Base-by-base conservation (phyloP, 2,113 vertebrate genomes). In the Micromys minutus region DNA sequence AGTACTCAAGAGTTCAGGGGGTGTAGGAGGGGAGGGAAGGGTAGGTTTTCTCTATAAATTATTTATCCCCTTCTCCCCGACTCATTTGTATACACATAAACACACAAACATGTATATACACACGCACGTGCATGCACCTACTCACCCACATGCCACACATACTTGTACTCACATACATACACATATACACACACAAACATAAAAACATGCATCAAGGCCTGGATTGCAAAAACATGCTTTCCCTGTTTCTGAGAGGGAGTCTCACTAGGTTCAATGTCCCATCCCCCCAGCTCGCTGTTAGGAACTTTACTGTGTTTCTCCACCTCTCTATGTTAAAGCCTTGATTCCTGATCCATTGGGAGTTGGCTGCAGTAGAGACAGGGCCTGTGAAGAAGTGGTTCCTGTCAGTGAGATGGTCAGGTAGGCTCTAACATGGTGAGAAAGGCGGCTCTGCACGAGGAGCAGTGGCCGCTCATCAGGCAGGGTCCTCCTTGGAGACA, bases 191-290 rank as follows among this genome's bases (percentile, higher is more conserved):
- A 65, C 63, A 69, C 34, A n/a, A 26, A 80, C 16, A 52, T 11
- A 52, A 7, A 52, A 7, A 52, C 24, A 63, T 13, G 16, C n/a
- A 55, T 11, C 36, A 59, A 63, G 8, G n/a, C n/a, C 57, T 84
- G 72, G 19, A 31, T 9, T 61, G 19, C 42, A 55, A 47, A n/a
- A 90, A 81, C 21, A 34, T 17, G 42, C 39, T 36, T 47, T 74
- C 26, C 19, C 29, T 61, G 59, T 29, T 45, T 86, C 69, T 0
- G 0, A 45, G 12, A 22, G 34, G 11, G 15, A 5, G 0, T 34
- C 81, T 86, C 2, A 26, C 0, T 9, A 81, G 52, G 52, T 22
- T 86, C 24, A 0, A 7, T 0, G 77, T 26, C 19, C 17, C 1
- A 0, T 15, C 8, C 34, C 16, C 39, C 8, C 13, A 26, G 2